These are phyloP conservation scores for Sitta carolinensis DNA, from an alignment of 2,797 vertebrate species.

Conservation along the genomic window DNA sequence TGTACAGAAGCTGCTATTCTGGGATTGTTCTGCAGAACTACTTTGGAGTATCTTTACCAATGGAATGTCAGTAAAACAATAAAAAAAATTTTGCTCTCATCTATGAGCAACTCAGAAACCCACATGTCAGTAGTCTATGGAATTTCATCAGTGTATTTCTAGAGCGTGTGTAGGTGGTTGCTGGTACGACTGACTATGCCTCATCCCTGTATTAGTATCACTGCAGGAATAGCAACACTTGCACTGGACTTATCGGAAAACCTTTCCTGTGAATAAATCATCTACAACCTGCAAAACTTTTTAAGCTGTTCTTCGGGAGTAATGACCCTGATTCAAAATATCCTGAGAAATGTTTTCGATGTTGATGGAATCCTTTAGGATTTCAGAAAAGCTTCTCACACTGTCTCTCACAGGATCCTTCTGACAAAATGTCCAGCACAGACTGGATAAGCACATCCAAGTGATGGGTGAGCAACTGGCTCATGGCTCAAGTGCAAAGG, in stretches of 20 bases:
- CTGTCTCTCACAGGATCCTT: background rate
- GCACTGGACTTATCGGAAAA: background rate
- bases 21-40: background rate
- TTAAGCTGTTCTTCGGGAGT: background rate
- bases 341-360: background rate
- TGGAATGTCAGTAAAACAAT: background rate
- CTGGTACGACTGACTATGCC: background rate
- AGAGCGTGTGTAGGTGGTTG: background rate
- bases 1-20: background rate
- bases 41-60: background rate
- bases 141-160: constrained; percentile 40
- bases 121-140: background rate
- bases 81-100: background rate
- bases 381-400: background rate
- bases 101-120: background rate
- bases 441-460: background rate
- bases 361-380: background rate
- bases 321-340: background rate
- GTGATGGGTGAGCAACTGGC: background rate
- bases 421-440: background rate
- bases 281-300: background rate
- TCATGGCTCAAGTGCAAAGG: background rate
- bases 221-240: background rate
- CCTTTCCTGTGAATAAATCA: background rate
- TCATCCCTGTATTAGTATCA: background rate